Percentiles rank a stretch among this genome's conserved stretches.
phyloP scores from a whole-genome alignment of 1,140 invertebrate genomes.

The Neodiprion lecontei region DNA sequence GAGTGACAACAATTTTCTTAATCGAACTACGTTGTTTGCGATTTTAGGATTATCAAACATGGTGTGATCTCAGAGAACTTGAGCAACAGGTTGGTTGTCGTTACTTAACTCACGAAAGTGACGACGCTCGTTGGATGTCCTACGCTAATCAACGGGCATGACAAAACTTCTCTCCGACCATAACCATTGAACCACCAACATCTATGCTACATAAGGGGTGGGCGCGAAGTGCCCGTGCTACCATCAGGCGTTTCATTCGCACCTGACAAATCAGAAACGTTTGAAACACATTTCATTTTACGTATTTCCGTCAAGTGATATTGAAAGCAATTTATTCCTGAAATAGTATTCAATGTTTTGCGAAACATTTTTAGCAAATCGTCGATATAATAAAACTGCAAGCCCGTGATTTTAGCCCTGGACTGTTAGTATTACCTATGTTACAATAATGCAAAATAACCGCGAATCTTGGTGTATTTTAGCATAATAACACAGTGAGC shows the following conservation, averaged over 20 bases:
- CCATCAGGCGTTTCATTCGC: constrained; percentile 54
- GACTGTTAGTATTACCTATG: no score
- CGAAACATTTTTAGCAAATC: no score
- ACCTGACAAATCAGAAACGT: constrained; percentile 40
- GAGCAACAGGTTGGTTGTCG: constrained; percentile 83
- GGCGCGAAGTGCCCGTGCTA: constrained; percentile 53
- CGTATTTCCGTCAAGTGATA: background rate
- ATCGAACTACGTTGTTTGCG: constrained; percentile 27
- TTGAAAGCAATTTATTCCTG: constrained; percentile 5
- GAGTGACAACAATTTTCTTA: constrained; percentile 18
- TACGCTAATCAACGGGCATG: constrained; percentile 54
- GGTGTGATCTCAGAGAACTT: constrained; percentile 90
- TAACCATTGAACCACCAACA: constrained; percentile 43
- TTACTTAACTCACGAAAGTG: constrained; percentile 95
- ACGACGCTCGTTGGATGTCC: constrained; percentile 89
- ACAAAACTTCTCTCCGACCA: constrained; percentile 47
- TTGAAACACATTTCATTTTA: background rate
- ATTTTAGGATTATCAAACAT: constrained; percentile 90
- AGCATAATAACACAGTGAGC: no score
- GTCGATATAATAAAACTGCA: no score
- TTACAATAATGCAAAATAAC: no score
- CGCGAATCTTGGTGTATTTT: no score
- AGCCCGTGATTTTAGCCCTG: no score
- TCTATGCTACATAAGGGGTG: constrained; percentile 51
- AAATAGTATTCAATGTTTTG: background rate